phyloP scores from a whole-genome alignment of 1,140 invertebrate species.

The Drosophila micromelanica region DNA sequence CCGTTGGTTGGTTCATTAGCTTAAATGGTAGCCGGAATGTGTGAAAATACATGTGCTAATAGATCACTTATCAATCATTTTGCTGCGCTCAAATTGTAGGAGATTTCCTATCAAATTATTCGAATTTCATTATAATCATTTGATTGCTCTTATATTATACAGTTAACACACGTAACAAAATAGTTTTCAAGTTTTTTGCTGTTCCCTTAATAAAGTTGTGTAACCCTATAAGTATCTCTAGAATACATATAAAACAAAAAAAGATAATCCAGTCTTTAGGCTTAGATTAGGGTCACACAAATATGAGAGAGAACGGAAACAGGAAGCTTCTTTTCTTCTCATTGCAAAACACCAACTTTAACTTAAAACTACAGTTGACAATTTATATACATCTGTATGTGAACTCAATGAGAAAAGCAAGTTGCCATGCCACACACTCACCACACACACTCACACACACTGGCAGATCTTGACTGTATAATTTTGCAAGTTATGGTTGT shows the following conservation, averaged over 20 bases:
- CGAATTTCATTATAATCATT: conserved; percentile 5
- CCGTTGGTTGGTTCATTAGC: conserved; percentile 68
- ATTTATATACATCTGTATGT: too few species aligned
- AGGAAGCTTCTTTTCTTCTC: too few species aligned
- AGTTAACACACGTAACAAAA: background rate
- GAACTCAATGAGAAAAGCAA: background rate
- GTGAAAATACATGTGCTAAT: conserved; percentile 68
- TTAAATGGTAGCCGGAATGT: conserved; percentile 72
- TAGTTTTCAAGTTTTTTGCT: background rate
- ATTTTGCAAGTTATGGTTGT: conserved; percentile 46
- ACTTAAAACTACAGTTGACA: too few species aligned
- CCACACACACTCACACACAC: background rate
- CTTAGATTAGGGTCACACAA: too few species aligned
- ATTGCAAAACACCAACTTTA: too few species aligned
- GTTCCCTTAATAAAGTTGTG: background rate
- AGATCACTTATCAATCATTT: conserved; percentile 64
- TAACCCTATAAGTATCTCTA: background rate
- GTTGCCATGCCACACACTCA: too few species aligned
- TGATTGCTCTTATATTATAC: conserved; percentile 3
- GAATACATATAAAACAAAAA: too few species aligned
- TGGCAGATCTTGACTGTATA: conserved; percentile 23
- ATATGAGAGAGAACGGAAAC: too few species aligned
- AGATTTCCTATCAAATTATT: conserved; percentile 17
- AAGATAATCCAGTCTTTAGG: too few species aligned
- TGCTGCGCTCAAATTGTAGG: conserved; percentile 1